phyloP scores from a whole-genome alignment of 2,113 vertebrate species.

The Lichenostomus cassidix region DNA sequence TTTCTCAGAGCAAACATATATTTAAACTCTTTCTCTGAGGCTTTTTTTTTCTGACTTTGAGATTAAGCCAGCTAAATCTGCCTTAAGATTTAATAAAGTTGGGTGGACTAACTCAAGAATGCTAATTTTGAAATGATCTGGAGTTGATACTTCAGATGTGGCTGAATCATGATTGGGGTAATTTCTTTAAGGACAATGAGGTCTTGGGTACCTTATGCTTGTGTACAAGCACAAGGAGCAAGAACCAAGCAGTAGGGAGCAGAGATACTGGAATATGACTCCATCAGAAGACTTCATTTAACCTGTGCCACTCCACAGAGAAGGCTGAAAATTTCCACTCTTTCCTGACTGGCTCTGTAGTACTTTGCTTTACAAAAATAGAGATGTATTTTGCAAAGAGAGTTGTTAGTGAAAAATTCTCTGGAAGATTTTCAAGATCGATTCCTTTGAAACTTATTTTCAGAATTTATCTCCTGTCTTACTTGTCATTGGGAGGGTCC shows the following conservation, averaged over 20 bases:
- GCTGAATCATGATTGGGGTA: not conserved
- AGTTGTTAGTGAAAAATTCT: not conserved
- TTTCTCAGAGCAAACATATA: not conserved
- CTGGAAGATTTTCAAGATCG: not conserved
- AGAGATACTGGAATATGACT: not conserved
- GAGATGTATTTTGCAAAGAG: not conserved
- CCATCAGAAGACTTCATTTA: not conserved
- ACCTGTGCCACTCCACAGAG: not conserved
- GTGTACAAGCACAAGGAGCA: not conserved
- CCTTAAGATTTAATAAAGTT: not conserved
- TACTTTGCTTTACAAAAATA: not conserved
- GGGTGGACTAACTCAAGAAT: not conserved
- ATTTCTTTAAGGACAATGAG: not conserved
- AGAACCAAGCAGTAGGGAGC: not conserved
- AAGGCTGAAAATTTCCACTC: not conserved
- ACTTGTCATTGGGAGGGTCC: not conserved
- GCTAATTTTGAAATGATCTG: not conserved
- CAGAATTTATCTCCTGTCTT: not conserved
- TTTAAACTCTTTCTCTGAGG: not conserved
- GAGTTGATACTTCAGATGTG: not conserved
- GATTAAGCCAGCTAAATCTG: not conserved
- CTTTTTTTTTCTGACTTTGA: not conserved
- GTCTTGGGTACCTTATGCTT: fast-evolving
- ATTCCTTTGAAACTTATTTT: slow-evolving; percentile 33
- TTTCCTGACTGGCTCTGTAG: not conserved